Evolutionary conservation across 2,113 vertebrate genomes (phyloP), one percentile per base, ranked within the genome.

Genomic region (Rhinoptilus africanus): DNA sequence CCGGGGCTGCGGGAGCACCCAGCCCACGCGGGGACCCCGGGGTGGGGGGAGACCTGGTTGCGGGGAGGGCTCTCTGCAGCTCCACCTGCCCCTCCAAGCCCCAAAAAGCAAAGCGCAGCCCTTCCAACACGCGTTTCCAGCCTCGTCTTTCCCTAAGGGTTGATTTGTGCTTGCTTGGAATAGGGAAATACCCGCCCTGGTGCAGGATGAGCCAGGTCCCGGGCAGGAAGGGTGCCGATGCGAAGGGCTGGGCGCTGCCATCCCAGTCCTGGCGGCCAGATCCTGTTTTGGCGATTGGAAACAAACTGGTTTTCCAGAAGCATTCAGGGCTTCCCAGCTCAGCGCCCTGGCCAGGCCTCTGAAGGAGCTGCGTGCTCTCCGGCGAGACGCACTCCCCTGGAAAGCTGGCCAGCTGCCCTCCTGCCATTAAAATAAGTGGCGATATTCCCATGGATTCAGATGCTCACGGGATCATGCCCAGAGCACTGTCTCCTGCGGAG

Each of bases 311-410:
- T 67, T 81, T 71, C 23, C 69, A 43, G 57, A 20, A 71, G 60
- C 37, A 1, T 51, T 64, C 23, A 4, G 72, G 50, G 27, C 16
- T 7, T 4, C 63, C 35, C 34, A 0, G 20, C 4, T 0, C 67
- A 6, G 13, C 0, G 1, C 19, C 54, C 59, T 10, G 27, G 66
- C 37, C 2, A 2, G 48, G 48, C 56, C 35, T 94, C 21, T 11
- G 18, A 14, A 63, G 74, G 72, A 90, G 45, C 71, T 21, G 4
- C 2, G 3, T 34, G 53, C 66, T 85, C 74, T 66, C 77, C 73
- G 18, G 56, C 0, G 4, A 75, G 73, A 39, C 12, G 35, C 9
- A 8, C 68, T 22, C 4, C 10, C 56, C 73, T 28, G 48, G 45
- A 53, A 41, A 85, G 32, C 85, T 92, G 92, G 73, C 77, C 69